Evolutionary conservation across 2,888 invertebrate species (phyloP).

Genomic region (Hyalella azteca): DNA sequence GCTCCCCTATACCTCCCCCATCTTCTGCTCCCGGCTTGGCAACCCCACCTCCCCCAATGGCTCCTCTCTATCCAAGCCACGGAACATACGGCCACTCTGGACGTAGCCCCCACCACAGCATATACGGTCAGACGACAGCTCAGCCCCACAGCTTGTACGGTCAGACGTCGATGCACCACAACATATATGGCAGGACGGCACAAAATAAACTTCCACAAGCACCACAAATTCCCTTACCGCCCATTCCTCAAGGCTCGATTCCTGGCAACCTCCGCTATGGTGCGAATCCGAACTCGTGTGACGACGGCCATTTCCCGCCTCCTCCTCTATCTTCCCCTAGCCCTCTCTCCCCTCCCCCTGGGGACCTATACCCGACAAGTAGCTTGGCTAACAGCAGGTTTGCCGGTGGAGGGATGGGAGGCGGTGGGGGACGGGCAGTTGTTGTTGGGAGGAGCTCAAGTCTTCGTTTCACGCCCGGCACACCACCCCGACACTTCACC

Average conservation of each 20-base stretch:
- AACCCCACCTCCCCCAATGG: slow-evolving; percentile 43
- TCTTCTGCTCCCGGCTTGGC: slow-evolving; percentile 3
- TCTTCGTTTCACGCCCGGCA: slow-evolving; percentile 43
- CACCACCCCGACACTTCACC: slow-evolving; percentile 44
- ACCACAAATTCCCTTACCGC: slow-evolving; percentile 56
- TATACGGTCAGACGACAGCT: not conserved
- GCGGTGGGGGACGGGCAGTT: slow-evolving; percentile 33
- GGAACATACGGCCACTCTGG: slow-evolving; percentile 10
- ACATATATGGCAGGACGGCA: slow-evolving; percentile 45
- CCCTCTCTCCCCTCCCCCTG: not conserved
- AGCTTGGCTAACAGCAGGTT: slow-evolving; percentile 22
- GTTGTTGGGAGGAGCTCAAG: slow-evolving; percentile 49
- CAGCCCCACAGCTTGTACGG: slow-evolving; percentile 46
- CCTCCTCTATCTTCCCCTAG: slow-evolving; percentile 6
- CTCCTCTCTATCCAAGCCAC: slow-evolving; percentile 31
- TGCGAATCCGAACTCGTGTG: not conserved
- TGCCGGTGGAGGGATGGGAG: slow-evolving; percentile 11
- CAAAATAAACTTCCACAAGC: slow-evolving; percentile 45
- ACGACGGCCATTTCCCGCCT: slow-evolving; percentile 27
- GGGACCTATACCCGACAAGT: not conserved
- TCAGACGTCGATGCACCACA: slow-evolving; percentile 40
- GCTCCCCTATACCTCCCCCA: slow-evolving; percentile 43
- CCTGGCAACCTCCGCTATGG: slow-evolving; percentile 24
- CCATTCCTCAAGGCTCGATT: slow-evolving; percentile 53
- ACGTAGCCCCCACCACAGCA: slow-evolving; percentile 10